Percentiles rank a stretch among this genome's conserved stretches.
Evolutionary conservation across 2,797 vertebrate species (phyloP).

Genomic region (Catharus ustulatus): DNA sequence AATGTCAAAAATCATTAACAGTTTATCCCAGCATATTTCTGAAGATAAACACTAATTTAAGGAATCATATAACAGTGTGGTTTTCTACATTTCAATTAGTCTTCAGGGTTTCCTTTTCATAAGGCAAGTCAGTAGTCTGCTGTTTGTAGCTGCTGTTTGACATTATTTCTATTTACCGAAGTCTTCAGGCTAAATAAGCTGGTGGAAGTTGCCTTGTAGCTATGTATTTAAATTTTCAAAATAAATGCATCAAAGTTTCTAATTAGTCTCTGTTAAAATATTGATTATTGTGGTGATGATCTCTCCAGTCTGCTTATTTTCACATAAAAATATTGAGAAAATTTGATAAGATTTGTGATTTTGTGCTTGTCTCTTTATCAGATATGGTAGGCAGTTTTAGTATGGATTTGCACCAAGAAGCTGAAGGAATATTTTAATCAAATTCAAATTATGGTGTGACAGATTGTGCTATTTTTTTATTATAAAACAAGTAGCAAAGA

Average conservation of each 20-base stretch:
- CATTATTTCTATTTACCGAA: not conserved
- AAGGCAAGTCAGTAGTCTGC: not conserved
- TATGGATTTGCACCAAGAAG: not conserved
- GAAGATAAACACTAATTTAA: conserved; percentile 12
- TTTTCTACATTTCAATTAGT: not conserved
- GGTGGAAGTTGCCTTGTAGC: not conserved
- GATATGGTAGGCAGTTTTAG: not conserved
- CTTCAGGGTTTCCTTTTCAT: conserved; percentile 9
- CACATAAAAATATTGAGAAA: not conserved
- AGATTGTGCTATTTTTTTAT: not conserved
- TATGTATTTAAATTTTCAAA: not conserved
- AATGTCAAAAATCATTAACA: not conserved
- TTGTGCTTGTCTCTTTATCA: not conserved
- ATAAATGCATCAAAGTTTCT: not conserved
- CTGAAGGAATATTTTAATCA: not conserved
- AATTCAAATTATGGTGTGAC: not conserved
- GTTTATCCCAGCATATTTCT: conserved; percentile 14
- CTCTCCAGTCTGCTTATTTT: not conserved
- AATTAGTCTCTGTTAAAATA: not conserved
- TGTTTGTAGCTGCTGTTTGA: not conserved
- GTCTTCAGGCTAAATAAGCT: not conserved
- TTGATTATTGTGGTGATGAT: not conserved
- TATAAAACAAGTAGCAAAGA: not conserved
- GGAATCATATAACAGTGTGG: not conserved
- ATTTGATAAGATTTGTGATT: not conserved